Base-by-base conservation (phyloP, 1,140 invertebrate species). In the Trichonephila inaurata region DNA sequence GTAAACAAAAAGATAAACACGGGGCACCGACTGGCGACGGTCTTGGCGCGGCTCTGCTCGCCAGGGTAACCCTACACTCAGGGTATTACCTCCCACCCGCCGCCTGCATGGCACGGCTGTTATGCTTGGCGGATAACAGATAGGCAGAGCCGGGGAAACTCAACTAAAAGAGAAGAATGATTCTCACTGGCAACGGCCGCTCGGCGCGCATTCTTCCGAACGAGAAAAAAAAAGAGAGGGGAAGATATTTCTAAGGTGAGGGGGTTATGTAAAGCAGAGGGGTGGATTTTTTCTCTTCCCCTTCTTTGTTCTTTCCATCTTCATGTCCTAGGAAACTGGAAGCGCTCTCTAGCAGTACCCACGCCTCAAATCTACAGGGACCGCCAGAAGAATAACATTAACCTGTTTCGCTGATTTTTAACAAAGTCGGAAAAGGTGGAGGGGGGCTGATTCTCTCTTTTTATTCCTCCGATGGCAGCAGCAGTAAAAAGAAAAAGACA, bases 371-470 rank as follows among this genome's bases (percentile, higher is more conserved):
- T 91, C 90, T 85, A 83, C 61, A 28, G 90, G 81, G 90, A 91
- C 24, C 24, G 40, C 69, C 81, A 83, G 81, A 83, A 82, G 77
- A 91, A 85, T 91, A 91, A 91, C 90, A 91, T 91, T 91, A 91
- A 91, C 90, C 90, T 91, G 90, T 91, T 91, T 91, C 90, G 90
- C 51, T 91, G 90, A 91, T 91, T 91, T 91, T 91, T 91, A 91
- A 91, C 90, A 91, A 91, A 91, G 81, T 91, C 81, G 72, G 64
- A 69, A 85, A 44, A 91, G 33, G 33, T 44, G 28, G 69, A 33
- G 69, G 69, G 69, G 28, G n/a, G n/a, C 28, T 21, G 18, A 24
- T 87, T 58, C 60, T 89, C n/a, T 66, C 72, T 91, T 40, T 83
- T 83, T 64, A 81, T 83, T 58, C 81, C 72, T 85, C 19, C 85